Conservation (phyloP, 2,888 invertebrate species). For the Mimas tiliae region DNA sequence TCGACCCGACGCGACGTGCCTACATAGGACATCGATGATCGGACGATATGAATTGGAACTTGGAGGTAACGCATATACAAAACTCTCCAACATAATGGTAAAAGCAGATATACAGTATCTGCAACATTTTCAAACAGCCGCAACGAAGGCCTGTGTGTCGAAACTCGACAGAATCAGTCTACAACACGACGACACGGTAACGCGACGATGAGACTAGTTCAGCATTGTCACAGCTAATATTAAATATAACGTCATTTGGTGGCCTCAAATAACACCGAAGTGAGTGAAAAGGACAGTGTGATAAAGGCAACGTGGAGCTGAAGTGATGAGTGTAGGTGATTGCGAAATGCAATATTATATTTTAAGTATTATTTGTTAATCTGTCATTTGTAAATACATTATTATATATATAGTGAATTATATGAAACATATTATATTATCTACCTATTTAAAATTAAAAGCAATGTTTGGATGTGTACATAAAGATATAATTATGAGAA, state of each 20-base stretch:
- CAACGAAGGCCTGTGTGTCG: neutral
- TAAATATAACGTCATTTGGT: neutral
- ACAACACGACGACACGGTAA: neutral
- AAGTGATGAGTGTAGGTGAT: slow-evolving; percentile 58
- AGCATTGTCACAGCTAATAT: neutral
- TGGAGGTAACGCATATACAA: neutral
- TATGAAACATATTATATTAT: slow-evolving; percentile 55
- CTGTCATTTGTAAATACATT: slow-evolving; percentile 66
- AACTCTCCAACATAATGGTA: neutral
- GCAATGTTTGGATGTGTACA: slow-evolving; percentile 78
- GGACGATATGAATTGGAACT: neutral
- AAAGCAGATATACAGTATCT: slow-evolving; percentile 4
- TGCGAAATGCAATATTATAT: slow-evolving; percentile 80
- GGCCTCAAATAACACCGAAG: slow-evolving; percentile 1
- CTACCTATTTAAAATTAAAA: slow-evolving; percentile 63
- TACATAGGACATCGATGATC: neutral
- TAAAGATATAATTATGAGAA: slow-evolving; percentile 64
- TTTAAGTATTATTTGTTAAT: slow-evolving; percentile 73
- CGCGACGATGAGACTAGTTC: neutral
- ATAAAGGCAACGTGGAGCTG: slow-evolving; percentile 38
- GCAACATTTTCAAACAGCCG: neutral
- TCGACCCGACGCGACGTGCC: neutral
- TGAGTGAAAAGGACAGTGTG: slow-evolving; percentile 28
- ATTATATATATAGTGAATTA: slow-evolving; percentile 53
- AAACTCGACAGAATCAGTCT: no score